Evolutionary conservation across 2,888 invertebrate species (phyloP).

Genomic region (Lamellibrachia columna): DNA sequence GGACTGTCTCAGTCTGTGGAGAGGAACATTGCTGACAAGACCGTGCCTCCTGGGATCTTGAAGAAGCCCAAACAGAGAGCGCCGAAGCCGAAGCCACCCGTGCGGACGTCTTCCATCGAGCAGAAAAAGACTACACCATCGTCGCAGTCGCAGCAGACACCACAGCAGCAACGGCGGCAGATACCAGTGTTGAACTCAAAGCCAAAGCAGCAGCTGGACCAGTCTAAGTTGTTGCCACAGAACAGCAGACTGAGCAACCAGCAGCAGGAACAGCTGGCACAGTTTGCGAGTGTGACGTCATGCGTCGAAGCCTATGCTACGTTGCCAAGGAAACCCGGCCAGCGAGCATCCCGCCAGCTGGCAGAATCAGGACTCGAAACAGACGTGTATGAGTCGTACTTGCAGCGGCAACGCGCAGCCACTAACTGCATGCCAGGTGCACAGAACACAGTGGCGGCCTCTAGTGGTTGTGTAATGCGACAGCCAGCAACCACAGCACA

Average conservation of each 20-base stretch:
- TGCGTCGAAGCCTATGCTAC: conserved; percentile 17
- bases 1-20: neutral
- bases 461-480: neutral
- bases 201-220: no score
- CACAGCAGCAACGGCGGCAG: neutral
- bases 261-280: no score
- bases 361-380: neutral
- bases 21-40: neutral
- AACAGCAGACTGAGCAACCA: no score
- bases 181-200: no score
- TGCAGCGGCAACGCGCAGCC: neutral
- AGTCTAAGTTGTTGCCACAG: no score
- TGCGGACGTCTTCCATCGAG: conserved; percentile 21
- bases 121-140: neutral
- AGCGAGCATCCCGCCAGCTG: neutral
- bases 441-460: neutral
- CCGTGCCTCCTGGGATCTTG: neutral
- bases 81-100: conserved; percentile 18
- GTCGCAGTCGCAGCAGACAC: neutral
- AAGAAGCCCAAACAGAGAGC: neutral
- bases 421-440: neutral
- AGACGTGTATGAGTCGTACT: neutral
- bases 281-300: neutral
- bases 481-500: neutral
- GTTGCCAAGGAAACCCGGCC: neutral